Percentiles rank a stretch among this genome's conserved stretches.
phyloP scores from a whole-genome alignment of 2,888 invertebrate species.

The Acronicta alni region DNA sequence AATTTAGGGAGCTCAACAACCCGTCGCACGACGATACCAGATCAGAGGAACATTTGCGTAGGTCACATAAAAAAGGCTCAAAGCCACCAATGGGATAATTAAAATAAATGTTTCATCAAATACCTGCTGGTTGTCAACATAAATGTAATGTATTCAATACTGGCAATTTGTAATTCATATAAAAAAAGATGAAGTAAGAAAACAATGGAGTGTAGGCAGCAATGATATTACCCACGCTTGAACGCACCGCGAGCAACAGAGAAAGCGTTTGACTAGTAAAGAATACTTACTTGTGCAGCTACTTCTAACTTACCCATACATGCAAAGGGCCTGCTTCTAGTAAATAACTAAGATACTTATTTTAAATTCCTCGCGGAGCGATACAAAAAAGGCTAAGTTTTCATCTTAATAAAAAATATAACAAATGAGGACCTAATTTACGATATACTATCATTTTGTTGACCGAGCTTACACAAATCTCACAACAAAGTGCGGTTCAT shows the following conservation, averaged over 20 bases:
- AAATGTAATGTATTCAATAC: conserved; percentile 27
- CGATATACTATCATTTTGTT: conserved; percentile 46
- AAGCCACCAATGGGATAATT: too few species aligned
- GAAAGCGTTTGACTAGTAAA: conserved; percentile 72
- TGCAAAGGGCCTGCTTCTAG: conserved; percentile 30
- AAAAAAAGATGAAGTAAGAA: conserved; percentile 65
- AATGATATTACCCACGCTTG: conserved; percentile 74
- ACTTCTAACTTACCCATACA: conserved; percentile 18
- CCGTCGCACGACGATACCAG: too few species aligned
- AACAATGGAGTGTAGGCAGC: conserved; percentile 72
- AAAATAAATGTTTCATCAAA: too few species aligned
- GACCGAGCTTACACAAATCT: conserved; percentile 54
- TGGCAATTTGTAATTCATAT: conserved; percentile 53
- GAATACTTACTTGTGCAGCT: conserved; percentile 37
- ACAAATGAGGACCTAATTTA: conserved; percentile 29
- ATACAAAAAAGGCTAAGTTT: not conserved
- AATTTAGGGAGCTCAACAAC: too few species aligned
- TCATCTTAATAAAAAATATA: too few species aligned
- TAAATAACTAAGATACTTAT: not conserved
- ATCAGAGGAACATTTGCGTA: too few species aligned
- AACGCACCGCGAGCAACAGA: conserved; percentile 70
- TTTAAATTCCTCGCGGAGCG: not conserved
- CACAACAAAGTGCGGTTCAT: conserved; percentile 56
- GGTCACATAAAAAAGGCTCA: too few species aligned
- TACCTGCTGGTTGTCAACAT: conserved; percentile 3